A percentile compares a stretch with the other conserved stretches of the same genome.
Evolutionary conservation across 2,888 invertebrate species (phyloP).

Genomic region (Lottia gigantea): DNA sequence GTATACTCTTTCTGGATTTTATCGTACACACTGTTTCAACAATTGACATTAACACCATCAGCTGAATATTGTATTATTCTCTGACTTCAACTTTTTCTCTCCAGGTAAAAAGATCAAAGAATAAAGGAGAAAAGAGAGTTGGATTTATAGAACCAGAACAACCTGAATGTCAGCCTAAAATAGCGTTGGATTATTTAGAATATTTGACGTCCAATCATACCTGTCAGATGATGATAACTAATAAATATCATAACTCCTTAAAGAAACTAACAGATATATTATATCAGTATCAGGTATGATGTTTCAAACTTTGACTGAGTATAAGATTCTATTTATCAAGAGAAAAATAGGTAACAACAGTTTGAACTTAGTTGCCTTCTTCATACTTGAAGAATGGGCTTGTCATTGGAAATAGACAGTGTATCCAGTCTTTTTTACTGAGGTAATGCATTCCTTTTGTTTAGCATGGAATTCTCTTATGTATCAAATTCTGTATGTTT

Average conservation of each 20-base stretch:
- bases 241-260: constrained; percentile 28
- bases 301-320: too few species aligned
- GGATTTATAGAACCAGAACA: constrained; percentile 38
- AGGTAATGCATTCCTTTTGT: too few species aligned
- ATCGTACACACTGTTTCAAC: too few species aligned
- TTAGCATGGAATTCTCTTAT: too few species aligned
- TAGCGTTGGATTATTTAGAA: constrained; percentile 34
- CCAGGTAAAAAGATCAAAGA: constrained; percentile 26
- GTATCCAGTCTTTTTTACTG: too few species aligned
- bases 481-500: too few species aligned
- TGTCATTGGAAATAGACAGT: too few species aligned
- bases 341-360: too few species aligned
- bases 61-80: background rate
- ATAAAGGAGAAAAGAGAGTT: constrained; percentile 32
- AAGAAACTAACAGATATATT: constrained; percentile 30
- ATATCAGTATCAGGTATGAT: constrained; percentile 32
- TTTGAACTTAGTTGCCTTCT: too few species aligned
- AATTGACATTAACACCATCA: background rate
- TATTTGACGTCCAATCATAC: constrained; percentile 32
- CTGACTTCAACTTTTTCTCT: constrained; percentile 3
- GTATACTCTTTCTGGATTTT: too few species aligned
- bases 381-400: too few species aligned
- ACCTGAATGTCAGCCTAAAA: constrained; percentile 30
- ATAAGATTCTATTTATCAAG: too few species aligned
- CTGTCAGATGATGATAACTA: constrained; percentile 34